phyloP scores from a whole-genome alignment of 2,888 invertebrate species.

The Crossocerus cetratus region DNA sequence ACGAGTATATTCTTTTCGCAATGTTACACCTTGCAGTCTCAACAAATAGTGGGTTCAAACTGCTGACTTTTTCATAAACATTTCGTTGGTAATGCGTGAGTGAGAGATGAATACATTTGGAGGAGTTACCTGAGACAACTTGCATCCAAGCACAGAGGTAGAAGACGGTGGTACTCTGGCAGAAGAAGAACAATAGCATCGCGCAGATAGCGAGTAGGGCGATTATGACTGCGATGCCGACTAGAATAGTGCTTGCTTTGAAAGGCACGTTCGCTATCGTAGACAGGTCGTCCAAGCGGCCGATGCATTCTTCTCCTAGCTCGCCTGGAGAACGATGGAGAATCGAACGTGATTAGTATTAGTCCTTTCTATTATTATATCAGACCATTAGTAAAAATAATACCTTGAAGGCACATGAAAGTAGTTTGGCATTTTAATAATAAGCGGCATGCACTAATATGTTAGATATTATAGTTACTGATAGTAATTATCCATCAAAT shows the following conservation, averaged over 20 bases:
- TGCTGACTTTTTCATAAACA: too few relatives aligned
- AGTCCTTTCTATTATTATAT: too few relatives aligned
- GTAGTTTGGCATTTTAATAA: too few relatives aligned
- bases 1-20: too few relatives aligned
- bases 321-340: conserved; percentile 78
- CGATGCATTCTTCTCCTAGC: conserved; percentile 89
- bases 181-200: conserved; percentile 95
- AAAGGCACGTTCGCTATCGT: conserved; percentile 90
- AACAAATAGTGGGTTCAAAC: too few relatives aligned
- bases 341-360: too few relatives aligned
- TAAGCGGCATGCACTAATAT: too few relatives aligned
- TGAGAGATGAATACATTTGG: not conserved
- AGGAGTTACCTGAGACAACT: conserved; percentile 90
- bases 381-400: too few relatives aligned
- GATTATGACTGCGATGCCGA: conserved; percentile 90
- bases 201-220: conserved; percentile 92
- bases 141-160: conserved; percentile 97
- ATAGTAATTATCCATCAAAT: too few relatives aligned
- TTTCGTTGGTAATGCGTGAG: not conserved
- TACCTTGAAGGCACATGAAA: too few relatives aligned
- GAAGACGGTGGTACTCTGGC: conserved; percentile 94
- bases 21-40: too few relatives aligned
- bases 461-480: too few relatives aligned
- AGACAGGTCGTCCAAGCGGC: conserved; percentile 89
- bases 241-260: conserved; percentile 91